Evolutionary conservation across 2,113 vertebrate species (phyloP).

Genomic region (Rhombomys opimus): DNA sequence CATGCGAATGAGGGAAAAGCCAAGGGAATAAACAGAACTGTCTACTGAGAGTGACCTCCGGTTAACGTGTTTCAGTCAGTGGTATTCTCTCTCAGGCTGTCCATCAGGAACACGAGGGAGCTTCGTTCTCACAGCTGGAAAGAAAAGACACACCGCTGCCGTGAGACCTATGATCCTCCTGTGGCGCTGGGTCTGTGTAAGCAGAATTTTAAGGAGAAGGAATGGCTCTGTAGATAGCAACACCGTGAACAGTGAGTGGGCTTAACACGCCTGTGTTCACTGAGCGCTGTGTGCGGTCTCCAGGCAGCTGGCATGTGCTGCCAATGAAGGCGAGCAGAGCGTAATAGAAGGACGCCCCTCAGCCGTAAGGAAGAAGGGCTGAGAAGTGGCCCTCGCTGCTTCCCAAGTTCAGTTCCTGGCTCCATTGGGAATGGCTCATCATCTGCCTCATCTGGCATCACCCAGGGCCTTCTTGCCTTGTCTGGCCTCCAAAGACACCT

Average conservation of each 20-base stretch:
- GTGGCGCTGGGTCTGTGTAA: background rate
- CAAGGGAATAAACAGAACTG: background rate
- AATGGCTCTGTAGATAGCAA: background rate
- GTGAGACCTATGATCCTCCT: background rate
- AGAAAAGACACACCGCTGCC: background rate
- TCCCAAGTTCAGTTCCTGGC: background rate
- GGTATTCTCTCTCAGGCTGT: background rate
- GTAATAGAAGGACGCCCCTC: too few relatives aligned
- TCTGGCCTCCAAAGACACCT: background rate
- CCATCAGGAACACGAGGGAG: background rate
- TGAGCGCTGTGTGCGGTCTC: background rate
- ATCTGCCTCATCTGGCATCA: background rate
- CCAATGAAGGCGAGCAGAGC: too few relatives aligned
- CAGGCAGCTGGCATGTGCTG: background rate
- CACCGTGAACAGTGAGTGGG: background rate
- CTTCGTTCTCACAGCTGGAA: background rate
- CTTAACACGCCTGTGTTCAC: background rate
- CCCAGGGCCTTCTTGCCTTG: background rate
- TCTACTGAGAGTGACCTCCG: background rate
- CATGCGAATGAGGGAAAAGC: background rate
- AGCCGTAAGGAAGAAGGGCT: background rate
- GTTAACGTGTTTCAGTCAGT: background rate
- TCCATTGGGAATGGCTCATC: too few relatives aligned
- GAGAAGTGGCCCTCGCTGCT: too few relatives aligned
- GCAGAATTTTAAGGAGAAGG: background rate